These are phyloP conservation scores for Sebastes oblongus DNA, from an alignment of 2,797 vertebrate genomes.

Conservation along the genomic window DNA sequence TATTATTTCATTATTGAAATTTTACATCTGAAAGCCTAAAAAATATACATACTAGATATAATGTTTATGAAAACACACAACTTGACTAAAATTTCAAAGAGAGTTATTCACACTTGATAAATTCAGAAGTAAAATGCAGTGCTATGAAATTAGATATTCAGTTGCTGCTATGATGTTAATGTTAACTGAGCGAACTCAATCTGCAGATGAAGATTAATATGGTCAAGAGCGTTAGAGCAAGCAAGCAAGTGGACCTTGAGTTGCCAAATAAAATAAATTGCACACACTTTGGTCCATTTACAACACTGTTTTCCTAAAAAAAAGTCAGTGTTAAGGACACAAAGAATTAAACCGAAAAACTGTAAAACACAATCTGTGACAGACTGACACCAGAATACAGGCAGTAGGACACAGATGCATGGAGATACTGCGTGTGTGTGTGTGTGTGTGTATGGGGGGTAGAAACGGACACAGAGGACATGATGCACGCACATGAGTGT, in stretches of 20 bases:
- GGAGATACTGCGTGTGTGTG: neutral
- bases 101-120: neutral
- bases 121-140: neutral
- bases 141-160: neutral
- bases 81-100: neutral
- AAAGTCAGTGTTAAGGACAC: neutral
- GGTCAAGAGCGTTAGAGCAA: neutral
- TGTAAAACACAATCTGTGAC: neutral
- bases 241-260: too few relatives aligned
- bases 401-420: conserved; percentile 3
- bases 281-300: neutral
- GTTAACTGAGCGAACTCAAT: neutral
- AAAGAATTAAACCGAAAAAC: neutral
- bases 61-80: neutral
- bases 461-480: too few relatives aligned
- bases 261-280: neutral
- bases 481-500: too few relatives aligned
- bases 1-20: neutral
- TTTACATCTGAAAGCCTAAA: neutral
- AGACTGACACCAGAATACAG: neutral
- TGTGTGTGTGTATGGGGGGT: neutral
- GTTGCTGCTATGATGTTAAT: neutral
- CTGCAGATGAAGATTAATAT: too few relatives aligned
- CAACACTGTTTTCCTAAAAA: neutral
- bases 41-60: neutral